Evolutionary conservation across 2,888 invertebrate genomes (phyloP).

Genomic region (Ommatoiulus sabulosus): DNA sequence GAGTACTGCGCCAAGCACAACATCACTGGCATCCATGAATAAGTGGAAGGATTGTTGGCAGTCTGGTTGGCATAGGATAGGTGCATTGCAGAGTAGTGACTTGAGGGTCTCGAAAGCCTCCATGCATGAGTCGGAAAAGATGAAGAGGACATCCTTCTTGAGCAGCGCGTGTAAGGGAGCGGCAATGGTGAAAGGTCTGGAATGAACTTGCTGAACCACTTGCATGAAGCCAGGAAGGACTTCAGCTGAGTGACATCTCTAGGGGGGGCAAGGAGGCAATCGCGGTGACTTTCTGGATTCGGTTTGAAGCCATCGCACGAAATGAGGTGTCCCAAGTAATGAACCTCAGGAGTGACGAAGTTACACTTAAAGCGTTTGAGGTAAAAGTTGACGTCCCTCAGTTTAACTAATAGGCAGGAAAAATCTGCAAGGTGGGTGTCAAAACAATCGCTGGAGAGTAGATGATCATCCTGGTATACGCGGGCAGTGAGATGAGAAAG

Average conservation of each 20-base stretch:
- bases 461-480: too few relatives aligned
- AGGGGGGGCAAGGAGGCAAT: neutral
- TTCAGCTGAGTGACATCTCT: too few relatives aligned
- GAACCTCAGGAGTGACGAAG: neutral
- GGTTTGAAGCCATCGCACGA: too few relatives aligned
- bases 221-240: too few relatives aligned
- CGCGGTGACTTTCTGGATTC: neutral
- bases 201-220: neutral
- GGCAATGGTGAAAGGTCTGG: neutral
- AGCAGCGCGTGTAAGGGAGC: neutral
- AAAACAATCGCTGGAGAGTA: too few relatives aligned
- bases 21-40: neutral
- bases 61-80: neutral
- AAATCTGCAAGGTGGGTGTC: too few relatives aligned
- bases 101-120: neutral
- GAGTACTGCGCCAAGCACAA: neutral
- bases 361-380: neutral
- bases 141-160: neutral
- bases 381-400: too few relatives aligned
- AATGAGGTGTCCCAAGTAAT: neutral
- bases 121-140: neutral
- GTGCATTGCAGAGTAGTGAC: neutral
- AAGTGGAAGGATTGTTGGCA: neutral
- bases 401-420: too few relatives aligned
- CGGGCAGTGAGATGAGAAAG: too few relatives aligned